Conservation (phyloP, 2,113 vertebrate genomes). For the Isurus oxyrinchus region DNA sequence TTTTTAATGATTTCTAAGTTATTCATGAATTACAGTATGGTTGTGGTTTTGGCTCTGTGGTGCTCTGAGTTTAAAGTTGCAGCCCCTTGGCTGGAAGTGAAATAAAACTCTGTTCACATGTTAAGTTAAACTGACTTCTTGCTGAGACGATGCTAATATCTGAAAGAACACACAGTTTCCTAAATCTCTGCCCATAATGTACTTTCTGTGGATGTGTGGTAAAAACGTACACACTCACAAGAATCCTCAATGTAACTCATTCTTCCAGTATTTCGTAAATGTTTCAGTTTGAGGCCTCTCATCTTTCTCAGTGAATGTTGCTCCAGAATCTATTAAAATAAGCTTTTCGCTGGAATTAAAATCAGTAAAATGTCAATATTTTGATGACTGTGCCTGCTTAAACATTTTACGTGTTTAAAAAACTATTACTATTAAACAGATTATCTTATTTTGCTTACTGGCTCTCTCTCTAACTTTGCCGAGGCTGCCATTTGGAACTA, state of each 20-base stretch:
- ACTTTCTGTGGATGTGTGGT: neutral
- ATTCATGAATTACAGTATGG: neutral
- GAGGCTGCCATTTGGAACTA: neutral
- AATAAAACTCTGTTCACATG: neutral
- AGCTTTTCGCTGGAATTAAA: neutral
- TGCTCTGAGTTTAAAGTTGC: neutral
- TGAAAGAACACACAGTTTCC: neutral
- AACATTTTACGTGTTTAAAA: neutral
- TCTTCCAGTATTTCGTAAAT: constrained; percentile 2
- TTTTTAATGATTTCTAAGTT: neutral
- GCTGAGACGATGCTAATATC: neutral
- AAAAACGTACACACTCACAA: neutral
- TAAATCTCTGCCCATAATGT: neutral
- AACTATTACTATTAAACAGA: neutral
- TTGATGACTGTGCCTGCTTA: neutral
- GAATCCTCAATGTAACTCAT: neutral
- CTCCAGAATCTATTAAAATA: constrained; percentile 2
- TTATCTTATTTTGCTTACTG: neutral
- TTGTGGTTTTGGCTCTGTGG: neutral
- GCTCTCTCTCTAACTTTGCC: neutral
- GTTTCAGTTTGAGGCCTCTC: neutral
- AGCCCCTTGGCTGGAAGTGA: constrained; percentile 19
- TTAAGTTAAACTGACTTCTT: neutral
- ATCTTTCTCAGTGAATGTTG: neutral
- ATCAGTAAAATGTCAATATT: neutral